Evolutionary conservation across 2,888 invertebrate species (phyloP).

Genomic region (Anodontia alba): DNA sequence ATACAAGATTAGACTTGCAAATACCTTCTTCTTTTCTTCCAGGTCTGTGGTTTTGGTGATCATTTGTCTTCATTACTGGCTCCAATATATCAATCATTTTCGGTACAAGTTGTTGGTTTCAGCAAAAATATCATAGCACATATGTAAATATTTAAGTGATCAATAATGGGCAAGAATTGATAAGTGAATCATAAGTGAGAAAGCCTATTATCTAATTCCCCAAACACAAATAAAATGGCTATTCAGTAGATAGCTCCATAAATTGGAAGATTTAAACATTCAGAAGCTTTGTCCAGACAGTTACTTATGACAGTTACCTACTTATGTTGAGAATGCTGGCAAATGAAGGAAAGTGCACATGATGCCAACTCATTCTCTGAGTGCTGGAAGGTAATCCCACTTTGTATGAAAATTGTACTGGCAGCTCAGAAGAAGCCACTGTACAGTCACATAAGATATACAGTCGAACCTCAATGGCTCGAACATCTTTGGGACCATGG

Average conservation of each 20-base stretch:
- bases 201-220: constrained; percentile 14
- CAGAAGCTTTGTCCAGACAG: neutral
- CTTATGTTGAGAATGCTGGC: too few species aligned
- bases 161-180: constrained; percentile 2
- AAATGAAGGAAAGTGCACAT: too few species aligned
- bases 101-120: neutral
- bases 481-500: too few species aligned
- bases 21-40: neutral
- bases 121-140: neutral
- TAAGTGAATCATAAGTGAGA: neutral
- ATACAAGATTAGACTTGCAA: constrained; percentile 10
- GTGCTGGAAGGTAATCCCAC: too few species aligned
- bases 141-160: neutral
- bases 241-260: neutral
- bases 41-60: neutral
- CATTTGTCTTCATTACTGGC: constrained; percentile 4
- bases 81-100: neutral
- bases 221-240: neutral
- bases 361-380: too few species aligned
- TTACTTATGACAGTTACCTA: too few species aligned
- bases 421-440: too few species aligned
- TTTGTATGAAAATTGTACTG: too few species aligned
- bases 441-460: too few species aligned
- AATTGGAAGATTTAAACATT: neutral
- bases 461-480: too few species aligned